Conservation (phyloP, 2,888 invertebrate species). For the Andrena minutula region DNA sequence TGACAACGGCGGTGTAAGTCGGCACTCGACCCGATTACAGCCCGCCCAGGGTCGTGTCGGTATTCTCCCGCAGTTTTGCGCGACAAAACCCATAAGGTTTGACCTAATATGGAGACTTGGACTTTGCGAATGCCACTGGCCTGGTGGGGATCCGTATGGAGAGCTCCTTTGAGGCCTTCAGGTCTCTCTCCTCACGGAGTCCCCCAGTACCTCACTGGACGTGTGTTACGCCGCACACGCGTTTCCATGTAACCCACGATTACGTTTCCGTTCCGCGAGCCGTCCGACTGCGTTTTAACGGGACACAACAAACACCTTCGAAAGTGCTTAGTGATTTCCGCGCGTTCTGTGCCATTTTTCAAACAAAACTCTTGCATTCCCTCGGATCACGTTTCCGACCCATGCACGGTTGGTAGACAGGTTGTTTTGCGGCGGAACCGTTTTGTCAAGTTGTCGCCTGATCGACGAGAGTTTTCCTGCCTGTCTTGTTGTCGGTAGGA, state of each 20-base stretch:
- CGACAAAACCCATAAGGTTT: constrained; percentile 84
- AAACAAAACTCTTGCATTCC: not conserved
- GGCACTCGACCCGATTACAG: constrained; percentile 58
- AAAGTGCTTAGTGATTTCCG: constrained; percentile 4
- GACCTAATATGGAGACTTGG: constrained; percentile 84
- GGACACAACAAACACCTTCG: not conserved
- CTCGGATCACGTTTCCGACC: not conserved
- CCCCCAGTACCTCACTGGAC: constrained; percentile 82
- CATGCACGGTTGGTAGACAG: not conserved
- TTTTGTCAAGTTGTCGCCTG: not conserved
- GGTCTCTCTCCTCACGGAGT: constrained; percentile 76
- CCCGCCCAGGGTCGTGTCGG: constrained; percentile 62
- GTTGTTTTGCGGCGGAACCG: not conserved
- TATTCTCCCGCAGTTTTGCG: constrained; percentile 70
- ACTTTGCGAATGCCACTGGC: constrained; percentile 74
- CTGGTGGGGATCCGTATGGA: constrained; percentile 78
- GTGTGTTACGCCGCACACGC: constrained; percentile 80
- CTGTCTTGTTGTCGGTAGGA: no score
- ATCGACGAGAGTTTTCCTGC: no score
- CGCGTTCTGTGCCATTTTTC: not conserved
- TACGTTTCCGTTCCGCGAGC: constrained; percentile 44
- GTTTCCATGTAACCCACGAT: constrained; percentile 63
- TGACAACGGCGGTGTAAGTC: constrained; percentile 31
- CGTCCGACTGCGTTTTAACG: not conserved
- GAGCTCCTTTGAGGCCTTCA: constrained; percentile 76